phyloP scores from a whole-genome alignment of 1,140 invertebrate species.

The Diabrotica undecimpunctata region DNA sequence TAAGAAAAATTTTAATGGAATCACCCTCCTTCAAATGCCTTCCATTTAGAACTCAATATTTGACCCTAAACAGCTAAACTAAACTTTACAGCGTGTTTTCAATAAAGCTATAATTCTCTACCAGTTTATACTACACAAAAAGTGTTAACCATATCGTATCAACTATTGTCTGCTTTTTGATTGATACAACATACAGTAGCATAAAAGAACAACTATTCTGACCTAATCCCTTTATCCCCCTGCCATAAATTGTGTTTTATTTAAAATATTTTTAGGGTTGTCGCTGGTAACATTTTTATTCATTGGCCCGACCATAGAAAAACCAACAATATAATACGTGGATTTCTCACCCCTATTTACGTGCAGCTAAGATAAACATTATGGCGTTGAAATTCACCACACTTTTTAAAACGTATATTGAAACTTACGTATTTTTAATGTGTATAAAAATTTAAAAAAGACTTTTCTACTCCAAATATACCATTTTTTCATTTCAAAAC shows the following conservation, averaged over 20 bases:
- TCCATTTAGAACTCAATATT: no score
- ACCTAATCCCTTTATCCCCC: neutral
- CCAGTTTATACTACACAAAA: no score
- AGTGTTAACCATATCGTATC: no score
- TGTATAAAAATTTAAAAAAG: neutral
- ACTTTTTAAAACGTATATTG: slow-evolving; percentile 1
- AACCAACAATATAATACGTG: slow-evolving; percentile 14
- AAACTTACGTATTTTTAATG: no score
- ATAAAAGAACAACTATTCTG: neutral
- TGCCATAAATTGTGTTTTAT: neutral
- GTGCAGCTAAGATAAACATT: slow-evolving; percentile 17
- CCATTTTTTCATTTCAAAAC: no score
- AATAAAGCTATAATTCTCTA: no score
- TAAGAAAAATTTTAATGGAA: no score
- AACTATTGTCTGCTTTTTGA: neutral
- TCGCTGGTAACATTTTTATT: slow-evolving; percentile 15
- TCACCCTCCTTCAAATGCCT: no score
- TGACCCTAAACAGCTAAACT: no score
- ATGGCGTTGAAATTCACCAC: slow-evolving; percentile 23
- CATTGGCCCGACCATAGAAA: slow-evolving; percentile 19
- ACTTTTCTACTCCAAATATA: no score
- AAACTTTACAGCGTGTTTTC: no score
- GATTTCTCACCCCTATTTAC: slow-evolving; percentile 18
- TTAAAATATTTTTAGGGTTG: neutral
- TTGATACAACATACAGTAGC: neutral